Conservation (phyloP, 2,113 vertebrate genomes). For the Euleptes europaea region DNA sequence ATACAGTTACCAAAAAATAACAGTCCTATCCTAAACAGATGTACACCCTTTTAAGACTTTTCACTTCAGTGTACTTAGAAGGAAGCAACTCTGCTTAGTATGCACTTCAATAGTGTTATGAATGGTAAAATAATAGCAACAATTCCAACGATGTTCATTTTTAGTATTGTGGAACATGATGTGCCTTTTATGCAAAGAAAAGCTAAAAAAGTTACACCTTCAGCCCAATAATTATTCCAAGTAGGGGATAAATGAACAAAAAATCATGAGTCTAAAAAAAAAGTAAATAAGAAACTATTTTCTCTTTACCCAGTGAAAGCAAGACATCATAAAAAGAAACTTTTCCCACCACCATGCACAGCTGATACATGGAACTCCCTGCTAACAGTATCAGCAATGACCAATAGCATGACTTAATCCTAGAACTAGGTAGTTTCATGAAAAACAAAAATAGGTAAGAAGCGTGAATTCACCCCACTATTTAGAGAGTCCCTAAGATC, state of each 20-base stretch:
- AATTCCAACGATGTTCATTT: not conserved
- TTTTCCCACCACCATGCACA: not conserved
- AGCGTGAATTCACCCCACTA: not conserved
- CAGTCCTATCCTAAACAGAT: too few relatives aligned
- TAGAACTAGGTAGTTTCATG: not conserved
- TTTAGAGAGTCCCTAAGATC: not conserved
- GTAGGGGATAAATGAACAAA: not conserved
- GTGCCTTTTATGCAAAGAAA: not conserved
- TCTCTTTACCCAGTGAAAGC: not conserved
- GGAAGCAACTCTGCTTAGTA: too few relatives aligned
- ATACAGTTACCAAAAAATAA: not conserved
- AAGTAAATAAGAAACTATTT: not conserved
- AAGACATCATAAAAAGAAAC: too few relatives aligned
- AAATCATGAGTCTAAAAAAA: not conserved
- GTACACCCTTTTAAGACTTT: too few relatives aligned
- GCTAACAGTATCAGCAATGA: not conserved
- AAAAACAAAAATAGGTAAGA: not conserved
- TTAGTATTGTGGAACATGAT: not conserved
- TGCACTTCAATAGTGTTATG: not conserved
- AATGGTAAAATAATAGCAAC: not conserved
- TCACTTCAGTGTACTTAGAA: too few relatives aligned
- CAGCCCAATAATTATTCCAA: not conserved
- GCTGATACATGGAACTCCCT: not conserved
- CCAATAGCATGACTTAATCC: not conserved
- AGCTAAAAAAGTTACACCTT: not conserved